Evolutionary conservation across 2,888 invertebrate genomes (phyloP).

Genomic region (Nomada hirtipes): DNA sequence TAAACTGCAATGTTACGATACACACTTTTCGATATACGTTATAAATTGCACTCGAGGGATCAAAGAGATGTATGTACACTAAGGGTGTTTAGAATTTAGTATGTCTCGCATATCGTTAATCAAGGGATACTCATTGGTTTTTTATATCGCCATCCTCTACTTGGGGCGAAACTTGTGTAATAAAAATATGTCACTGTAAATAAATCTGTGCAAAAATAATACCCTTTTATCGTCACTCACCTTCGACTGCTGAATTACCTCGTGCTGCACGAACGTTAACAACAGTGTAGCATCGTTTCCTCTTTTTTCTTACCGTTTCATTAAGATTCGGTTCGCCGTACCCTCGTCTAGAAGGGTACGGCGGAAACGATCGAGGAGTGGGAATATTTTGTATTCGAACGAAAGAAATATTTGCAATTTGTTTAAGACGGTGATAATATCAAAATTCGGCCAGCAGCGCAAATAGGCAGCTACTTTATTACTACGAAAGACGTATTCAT

Average conservation of each 20-base stretch:
- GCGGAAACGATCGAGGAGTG: conserved; percentile 27
- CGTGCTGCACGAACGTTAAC: conserved; percentile 13
- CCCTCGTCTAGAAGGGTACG: conserved; percentile 12
- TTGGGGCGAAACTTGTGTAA: background rate
- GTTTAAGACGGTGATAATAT: background rate
- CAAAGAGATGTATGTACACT: background rate
- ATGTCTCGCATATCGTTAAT: too few relatives aligned
- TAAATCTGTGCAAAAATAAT: conserved; percentile 53
- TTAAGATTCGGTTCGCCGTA: conserved; percentile 11
- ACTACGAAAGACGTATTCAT: conserved; percentile 50
- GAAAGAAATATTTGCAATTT: background rate
- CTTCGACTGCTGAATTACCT: conserved; percentile 41
- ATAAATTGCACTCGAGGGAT: background rate
- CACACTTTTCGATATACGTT: conserved; percentile 5
- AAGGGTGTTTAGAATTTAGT: background rate
- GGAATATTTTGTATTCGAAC: background rate
- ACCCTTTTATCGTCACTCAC: conserved; percentile 68
- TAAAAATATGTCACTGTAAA: conserved; percentile 2
- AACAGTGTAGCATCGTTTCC: background rate
- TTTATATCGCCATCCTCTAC: too few relatives aligned
- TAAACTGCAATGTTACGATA: conserved; percentile 3
- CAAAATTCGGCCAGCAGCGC: conserved; percentile 41
- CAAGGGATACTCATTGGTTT: too few relatives aligned
- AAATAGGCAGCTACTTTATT: conserved; percentile 52
- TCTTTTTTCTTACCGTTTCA: conserved; percentile 29